phyloP scores from a whole-genome alignment of 2,888 invertebrate species.

The Eristalis tenax region DNA sequence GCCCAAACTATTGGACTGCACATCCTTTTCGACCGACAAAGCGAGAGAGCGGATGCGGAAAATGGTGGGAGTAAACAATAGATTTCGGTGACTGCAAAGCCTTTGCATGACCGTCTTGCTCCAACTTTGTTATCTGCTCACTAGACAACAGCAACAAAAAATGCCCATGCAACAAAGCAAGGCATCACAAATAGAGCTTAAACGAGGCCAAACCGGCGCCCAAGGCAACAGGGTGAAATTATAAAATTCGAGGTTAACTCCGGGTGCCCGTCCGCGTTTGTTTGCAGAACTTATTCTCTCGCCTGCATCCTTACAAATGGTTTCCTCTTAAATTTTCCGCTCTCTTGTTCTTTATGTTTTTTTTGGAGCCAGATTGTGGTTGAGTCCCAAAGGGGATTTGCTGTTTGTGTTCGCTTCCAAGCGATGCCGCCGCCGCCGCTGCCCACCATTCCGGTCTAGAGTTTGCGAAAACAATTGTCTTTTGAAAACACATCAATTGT shows the following conservation, averaged over 20 bases:
- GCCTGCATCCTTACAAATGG: not conserved
- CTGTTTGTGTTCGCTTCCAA: not conserved
- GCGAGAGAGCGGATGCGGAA: not conserved
- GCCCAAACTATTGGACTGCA: not conserved
- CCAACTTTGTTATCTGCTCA: not conserved
- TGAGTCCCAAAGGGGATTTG: not conserved
- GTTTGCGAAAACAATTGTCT: slow-evolving; percentile 37
- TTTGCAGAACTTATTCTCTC: not conserved
- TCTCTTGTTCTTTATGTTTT: no score
- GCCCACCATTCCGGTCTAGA: not conserved
- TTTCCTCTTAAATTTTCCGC: not conserved
- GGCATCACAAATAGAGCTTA: not conserved
- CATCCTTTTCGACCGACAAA: not conserved
- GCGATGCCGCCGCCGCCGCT: not conserved
- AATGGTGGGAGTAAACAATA: not conserved
- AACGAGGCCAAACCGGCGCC: not conserved
- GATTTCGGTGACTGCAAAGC: not conserved
- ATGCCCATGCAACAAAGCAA: not conserved
- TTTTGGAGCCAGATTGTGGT: not conserved
- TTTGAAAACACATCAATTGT: slow-evolving; percentile 52
- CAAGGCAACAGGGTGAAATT: slow-evolving; percentile 53
- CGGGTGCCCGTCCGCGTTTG: not conserved
- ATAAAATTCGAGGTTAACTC: slow-evolving; percentile 52
- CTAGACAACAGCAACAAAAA: not conserved
- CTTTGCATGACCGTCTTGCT: not conserved